Percentiles rank a stretch among this genome's conserved stretches.
Conservation (phyloP, 2,797 vertebrate species). For the Ciconia nigra region DNA sequence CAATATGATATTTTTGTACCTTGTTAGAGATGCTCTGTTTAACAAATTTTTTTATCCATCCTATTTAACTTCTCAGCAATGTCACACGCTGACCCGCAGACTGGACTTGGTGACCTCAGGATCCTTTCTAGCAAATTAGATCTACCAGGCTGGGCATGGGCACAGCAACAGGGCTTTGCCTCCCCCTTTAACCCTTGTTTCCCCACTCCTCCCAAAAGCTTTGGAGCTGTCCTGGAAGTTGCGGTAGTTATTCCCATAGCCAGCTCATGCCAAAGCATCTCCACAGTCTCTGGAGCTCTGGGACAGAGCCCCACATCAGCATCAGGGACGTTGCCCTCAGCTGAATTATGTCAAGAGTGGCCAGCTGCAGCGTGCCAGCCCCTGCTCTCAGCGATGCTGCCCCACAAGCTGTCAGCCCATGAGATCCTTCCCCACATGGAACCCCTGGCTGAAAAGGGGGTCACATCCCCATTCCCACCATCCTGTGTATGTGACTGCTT, state of each 20-base stretch:
- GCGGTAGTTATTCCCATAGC: not conserved
- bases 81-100: not conserved
- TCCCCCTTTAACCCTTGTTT: not conserved
- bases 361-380: rapidly evolving
- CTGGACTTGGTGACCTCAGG: not conserved
- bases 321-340: not conserved
- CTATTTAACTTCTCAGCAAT: not conserved
- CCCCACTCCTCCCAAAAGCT: not conserved
- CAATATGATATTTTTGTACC: not conserved
- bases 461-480: not conserved
- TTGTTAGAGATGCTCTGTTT: not conserved
- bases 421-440: rapidly evolving
- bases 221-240: not conserved
- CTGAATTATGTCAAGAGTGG: not conserved
- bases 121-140: not conserved
- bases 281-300: not conserved
- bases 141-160: not conserved
- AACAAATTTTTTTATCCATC: not conserved
- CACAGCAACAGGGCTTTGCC: not conserved
- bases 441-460: not conserved
- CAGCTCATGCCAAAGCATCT: not conserved
- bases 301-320: not conserved
- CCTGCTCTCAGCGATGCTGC: not conserved
- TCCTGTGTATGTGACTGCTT: not conserved
- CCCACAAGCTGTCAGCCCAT: not conserved